Evolutionary conservation across 2,797 vertebrate species (phyloP), one percentile per base, ranked within the genome.

Genomic region (Acanthurus leucopareius): DNA sequence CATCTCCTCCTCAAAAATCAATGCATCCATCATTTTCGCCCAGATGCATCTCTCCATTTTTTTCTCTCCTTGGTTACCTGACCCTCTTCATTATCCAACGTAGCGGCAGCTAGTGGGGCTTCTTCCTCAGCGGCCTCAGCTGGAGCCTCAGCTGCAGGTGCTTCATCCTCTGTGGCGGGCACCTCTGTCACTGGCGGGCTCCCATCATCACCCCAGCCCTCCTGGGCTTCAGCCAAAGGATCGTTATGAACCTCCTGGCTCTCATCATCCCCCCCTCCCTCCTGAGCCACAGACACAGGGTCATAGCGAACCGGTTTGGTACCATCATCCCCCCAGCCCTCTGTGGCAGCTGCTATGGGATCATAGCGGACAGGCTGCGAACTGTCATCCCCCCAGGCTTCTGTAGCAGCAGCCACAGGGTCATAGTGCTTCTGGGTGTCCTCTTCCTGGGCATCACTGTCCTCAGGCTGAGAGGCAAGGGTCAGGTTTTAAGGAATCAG

Each of bases 381-480:
- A 54, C 89, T 90, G 72, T 95, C 94, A 77, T 91, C 94, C 48
- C 92, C 94, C 95, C 95, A 88, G 93, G 82, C 91, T 38, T 92
- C 82, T 76, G 89, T n/a, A 51, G 93, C 91, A 61, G 91, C 87
- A 73, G 72, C 75, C 69, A 93, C 77, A 17, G 93, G 91, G 82
- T 92, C 93, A 87, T 91, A 92, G 79, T 95, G 94, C 90, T 91
- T 81, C 93, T 95, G 62, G 81, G 80, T 32, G 14, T 89, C 86
- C 75, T 93, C 87, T 83, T 91, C 88, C 81, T 87, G 80, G 73
- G 79, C 82, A 67, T 87, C 93, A 87, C 64, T 92, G 83, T 96
- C 93, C 91, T 96, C 95, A 93, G 91, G 88, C 97, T 97, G 93
- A 89, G 87, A 91, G 81, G 82, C 81, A 89, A 79, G 90, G 85